Conservation (phyloP, 2,797 vertebrate genomes). For the Notolabrus celidotus region DNA sequence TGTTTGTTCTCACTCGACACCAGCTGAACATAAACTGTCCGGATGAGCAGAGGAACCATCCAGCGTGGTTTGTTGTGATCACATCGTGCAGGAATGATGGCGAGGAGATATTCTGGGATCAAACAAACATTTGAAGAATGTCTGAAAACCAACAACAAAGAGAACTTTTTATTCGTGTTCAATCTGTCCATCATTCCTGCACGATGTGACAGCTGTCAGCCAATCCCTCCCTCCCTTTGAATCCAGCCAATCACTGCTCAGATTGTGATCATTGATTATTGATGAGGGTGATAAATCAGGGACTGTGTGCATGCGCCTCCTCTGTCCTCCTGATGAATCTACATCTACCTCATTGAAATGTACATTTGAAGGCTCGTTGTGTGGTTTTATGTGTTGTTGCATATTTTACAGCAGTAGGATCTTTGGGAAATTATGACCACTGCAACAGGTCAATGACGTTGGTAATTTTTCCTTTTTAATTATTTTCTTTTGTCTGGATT, state of each 20-base stretch:
- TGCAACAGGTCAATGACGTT: conserved; percentile 96
- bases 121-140: neutral
- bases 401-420: conserved; percentile 98
- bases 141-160: neutral
- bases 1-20: neutral
- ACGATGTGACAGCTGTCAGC: neutral
- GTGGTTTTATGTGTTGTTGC: conserved; percentile 97
- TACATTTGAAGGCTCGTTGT: conserved; percentile 88
- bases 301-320: conserved; percentile 63
- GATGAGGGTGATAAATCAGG: conserved; percentile 17
- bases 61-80: conserved; percentile 17
- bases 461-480: conserved; percentile 95
- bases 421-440: conserved; percentile 96
- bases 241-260: conserved; percentile 28
- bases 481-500: conserved; percentile 90
- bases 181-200: neutral
- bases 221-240: neutral
- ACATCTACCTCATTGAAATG: conserved; percentile 82
- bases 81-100: conserved; percentile 7
- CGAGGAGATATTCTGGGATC: too few relatives aligned
- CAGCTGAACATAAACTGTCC: neutral
- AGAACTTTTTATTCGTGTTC: too few relatives aligned
- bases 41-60: conserved; percentile 37
- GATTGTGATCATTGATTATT: conserved; percentile 12
- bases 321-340: conserved; percentile 38